Evolutionary conservation across 2,113 vertebrate genomes (phyloP).

Genomic region (Gymnogyps californianus): DNA sequence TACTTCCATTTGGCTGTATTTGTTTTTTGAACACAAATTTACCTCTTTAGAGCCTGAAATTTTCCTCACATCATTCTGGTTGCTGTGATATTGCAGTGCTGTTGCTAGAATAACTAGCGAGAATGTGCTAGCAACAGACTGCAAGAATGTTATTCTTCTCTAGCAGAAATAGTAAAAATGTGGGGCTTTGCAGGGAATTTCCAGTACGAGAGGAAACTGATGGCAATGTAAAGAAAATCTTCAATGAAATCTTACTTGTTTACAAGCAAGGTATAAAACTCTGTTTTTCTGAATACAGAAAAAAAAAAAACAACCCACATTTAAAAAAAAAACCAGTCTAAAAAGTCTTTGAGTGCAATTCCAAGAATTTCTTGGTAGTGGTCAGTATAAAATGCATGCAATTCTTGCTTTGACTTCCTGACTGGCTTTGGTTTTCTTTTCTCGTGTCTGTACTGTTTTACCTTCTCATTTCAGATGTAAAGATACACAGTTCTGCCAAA

Average conservation of each 20-base stretch:
- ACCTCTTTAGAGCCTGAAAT: not conserved
- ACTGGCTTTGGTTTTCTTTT: not conserved
- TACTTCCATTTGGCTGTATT: not conserved
- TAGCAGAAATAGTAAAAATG: not conserved
- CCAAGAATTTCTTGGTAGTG: not conserved
- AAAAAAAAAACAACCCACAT: not conserved
- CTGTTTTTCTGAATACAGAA: not conserved
- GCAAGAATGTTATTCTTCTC: not conserved
- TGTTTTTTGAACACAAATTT: not conserved
- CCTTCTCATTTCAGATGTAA: not conserved
- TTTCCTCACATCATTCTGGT: not conserved
- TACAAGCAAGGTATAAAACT: not conserved
- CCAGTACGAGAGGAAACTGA: not conserved
- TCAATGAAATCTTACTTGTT: not conserved
- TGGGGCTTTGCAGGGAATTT: not conserved
- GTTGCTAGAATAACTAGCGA: not conserved
- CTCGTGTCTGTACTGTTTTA: not conserved
- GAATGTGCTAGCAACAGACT: not conserved
- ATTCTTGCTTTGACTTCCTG: not conserved
- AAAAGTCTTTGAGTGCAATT: not conserved
- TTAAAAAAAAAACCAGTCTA: not conserved
- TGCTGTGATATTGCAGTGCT: not conserved
- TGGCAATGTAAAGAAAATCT: not conserved
- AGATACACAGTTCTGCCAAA: not conserved
- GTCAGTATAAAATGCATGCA: fast-evolving